phyloP scores from a whole-genome alignment of 1,140 invertebrate genomes.

The Temnothorax nylanderi region DNA sequence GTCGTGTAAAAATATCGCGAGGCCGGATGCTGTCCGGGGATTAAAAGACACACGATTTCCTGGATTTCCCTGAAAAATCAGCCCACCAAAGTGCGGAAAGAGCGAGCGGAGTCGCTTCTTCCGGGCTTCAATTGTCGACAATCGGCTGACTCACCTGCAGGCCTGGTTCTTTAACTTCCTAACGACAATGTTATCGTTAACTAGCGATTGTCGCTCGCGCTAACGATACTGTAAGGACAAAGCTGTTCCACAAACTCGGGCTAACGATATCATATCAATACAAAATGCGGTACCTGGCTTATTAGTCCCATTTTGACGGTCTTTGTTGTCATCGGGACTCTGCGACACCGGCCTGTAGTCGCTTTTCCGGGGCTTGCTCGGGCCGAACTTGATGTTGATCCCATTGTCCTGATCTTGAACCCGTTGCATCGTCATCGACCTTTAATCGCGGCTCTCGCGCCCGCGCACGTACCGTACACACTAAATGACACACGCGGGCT shows the following conservation, averaged over 20 bases:
- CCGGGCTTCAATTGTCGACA: neutral
- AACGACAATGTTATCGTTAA: too few relatives aligned
- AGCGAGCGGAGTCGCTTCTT: neutral
- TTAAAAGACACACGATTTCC: neutral
- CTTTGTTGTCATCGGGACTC: constrained; percentile 53
- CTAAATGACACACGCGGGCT: constrained; percentile 5
- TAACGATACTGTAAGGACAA: too few relatives aligned
- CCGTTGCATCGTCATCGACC: constrained; percentile 76
- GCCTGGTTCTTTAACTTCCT: too few relatives aligned
- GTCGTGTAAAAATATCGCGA: neutral
- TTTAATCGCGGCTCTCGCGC: constrained; percentile 50
- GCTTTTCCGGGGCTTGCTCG: constrained; percentile 70
- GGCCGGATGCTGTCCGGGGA: neutral
- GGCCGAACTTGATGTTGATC: constrained; percentile 82
- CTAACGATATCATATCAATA: too few relatives aligned
- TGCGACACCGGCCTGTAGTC: constrained; percentile 76
- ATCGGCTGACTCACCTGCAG: constrained; percentile 57
- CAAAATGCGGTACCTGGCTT: constrained; percentile 12
- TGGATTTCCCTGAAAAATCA: neutral
- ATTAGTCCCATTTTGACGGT: constrained; percentile 71
- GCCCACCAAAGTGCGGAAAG: neutral
- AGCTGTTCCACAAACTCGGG: too few relatives aligned
- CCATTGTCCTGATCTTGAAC: constrained; percentile 83
- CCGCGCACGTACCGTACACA: constrained; percentile 20
- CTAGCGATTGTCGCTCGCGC: too few relatives aligned